Conservation (phyloP, 2,113 vertebrate species). For the Ophiodon elongatus region DNA sequence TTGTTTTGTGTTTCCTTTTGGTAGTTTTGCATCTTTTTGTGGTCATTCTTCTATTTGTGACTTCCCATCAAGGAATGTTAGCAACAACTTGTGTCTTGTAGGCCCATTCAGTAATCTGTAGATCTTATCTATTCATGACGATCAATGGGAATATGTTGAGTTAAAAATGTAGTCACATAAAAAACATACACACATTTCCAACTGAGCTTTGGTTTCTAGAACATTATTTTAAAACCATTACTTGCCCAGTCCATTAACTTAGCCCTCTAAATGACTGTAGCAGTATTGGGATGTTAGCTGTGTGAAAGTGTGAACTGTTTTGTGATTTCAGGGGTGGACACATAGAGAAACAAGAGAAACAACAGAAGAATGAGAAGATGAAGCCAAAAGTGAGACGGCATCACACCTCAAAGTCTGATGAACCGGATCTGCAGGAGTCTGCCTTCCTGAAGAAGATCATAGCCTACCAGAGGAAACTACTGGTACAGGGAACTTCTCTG, state of each 20-base stretch:
- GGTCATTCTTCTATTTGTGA: neutral
- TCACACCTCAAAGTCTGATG: conserved; percentile 88
- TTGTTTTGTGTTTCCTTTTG: too few relatives aligned
- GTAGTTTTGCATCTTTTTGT: neutral
- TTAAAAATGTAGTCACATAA: neutral
- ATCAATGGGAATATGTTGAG: neutral
- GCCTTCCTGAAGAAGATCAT: conserved; percentile 96
- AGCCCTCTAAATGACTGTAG: neutral
- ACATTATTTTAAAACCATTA: neutral
- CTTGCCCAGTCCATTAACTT: neutral
- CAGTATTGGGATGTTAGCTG: neutral
- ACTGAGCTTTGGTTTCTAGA: neutral
- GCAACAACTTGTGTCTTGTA: neutral
- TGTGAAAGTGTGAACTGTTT: neutral
- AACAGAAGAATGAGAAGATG: conserved; percentile 85
- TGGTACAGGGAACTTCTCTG: conserved; percentile 81
- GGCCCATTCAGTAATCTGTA: neutral
- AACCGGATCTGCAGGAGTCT: conserved; percentile 93
- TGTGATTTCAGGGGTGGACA: conserved; percentile 77
- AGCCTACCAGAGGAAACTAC: conserved; percentile 94
- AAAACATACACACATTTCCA: neutral
- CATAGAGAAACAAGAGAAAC: conserved; percentile 87
- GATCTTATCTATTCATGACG: neutral
- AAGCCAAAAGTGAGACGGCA: conserved; percentile 87
- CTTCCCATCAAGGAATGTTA: neutral